These are phyloP conservation scores for Agonopterix subpropinquella DNA, from an alignment of 2,888 invertebrate genomes.

Conservation along the genomic window DNA sequence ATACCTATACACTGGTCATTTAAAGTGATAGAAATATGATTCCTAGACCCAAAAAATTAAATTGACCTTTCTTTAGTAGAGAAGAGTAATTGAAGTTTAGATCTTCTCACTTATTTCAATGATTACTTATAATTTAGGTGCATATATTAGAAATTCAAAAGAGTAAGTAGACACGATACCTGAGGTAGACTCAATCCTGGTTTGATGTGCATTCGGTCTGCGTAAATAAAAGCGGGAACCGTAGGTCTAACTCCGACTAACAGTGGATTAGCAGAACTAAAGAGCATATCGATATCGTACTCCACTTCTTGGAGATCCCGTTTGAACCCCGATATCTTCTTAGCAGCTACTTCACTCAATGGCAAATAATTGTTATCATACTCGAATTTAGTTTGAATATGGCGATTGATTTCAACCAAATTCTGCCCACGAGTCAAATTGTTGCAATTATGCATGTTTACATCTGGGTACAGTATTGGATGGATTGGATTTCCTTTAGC, in stretches of 20 bases:
- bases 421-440: conserved; percentile 53
- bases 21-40: too few relatives aligned
- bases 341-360: conserved; percentile 49
- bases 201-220: conserved; percentile 58
- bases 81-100: too few relatives aligned
- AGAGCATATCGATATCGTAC: conserved; percentile 58
- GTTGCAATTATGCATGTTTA: conserved; percentile 55
- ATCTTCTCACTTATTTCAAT: too few relatives aligned
- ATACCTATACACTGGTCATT: too few relatives aligned
- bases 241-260: conserved; percentile 56
- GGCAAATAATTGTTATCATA: conserved; percentile 53
- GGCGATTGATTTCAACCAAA: conserved; percentile 42
- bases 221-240: conserved; percentile 48
- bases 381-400: conserved; percentile 45
- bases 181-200: conserved; percentile 42
- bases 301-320: conserved; percentile 52
- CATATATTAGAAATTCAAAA: too few relatives aligned
- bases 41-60: too few relatives aligned
- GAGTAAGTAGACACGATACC: conserved; percentile 23
- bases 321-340: conserved; percentile 48
- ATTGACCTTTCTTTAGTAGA: too few relatives aligned
- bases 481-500: conserved; percentile 71
- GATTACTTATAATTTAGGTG: too few relatives aligned
- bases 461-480: conserved; percentile 67
- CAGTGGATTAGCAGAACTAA: conserved; percentile 52